Percentiles rank a stretch among this genome's conserved stretches.
Conservation (phyloP, 92 coral and sea anemone species). For the Zoanthus sansibaricus region DNA sequence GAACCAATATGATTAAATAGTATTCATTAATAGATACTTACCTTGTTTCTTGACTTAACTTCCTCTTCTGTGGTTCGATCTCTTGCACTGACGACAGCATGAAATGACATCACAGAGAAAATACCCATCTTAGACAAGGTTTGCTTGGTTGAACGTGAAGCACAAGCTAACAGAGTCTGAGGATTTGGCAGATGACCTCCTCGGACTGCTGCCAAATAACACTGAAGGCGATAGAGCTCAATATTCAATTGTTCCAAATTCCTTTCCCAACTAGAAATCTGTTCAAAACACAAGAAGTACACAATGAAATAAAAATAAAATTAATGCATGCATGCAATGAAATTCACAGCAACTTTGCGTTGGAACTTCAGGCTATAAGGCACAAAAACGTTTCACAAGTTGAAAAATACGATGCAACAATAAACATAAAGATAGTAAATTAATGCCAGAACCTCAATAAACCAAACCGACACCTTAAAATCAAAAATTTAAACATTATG, state of each 20-base stretch:
- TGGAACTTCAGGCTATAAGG: too few relatives aligned
- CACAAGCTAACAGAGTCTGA: conserved; percentile 90
- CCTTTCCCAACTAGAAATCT: conserved; percentile 98
- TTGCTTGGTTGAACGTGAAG: conserved; percentile 89
- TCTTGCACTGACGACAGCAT: conserved; percentile 91
- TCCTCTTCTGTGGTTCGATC: conserved; percentile 83
- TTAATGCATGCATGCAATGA: neutral
- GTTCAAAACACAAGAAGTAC: neutral
- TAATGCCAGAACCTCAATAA: too few relatives aligned
- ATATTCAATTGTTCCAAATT: conserved; percentile 88
- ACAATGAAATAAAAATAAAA: neutral
- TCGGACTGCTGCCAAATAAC: conserved; percentile 89
- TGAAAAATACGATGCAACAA: neutral
- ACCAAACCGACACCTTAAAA: too few relatives aligned
- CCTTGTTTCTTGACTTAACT: conserved; percentile 65
- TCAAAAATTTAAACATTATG: too few relatives aligned
- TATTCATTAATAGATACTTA: neutral
- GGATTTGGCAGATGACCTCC: conserved; percentile 95
- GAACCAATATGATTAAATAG: neutral
- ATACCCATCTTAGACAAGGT: conserved; percentile 84
- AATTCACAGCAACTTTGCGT: too few relatives aligned
- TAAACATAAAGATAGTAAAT: neutral
- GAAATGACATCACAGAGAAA: conserved; percentile 96
- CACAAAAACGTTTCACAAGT: too few relatives aligned
- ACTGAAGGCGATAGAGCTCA: conserved; percentile 82